phyloP scores from a whole-genome alignment of 2,797 vertebrate genomes.

The Poecilia velifera region DNA sequence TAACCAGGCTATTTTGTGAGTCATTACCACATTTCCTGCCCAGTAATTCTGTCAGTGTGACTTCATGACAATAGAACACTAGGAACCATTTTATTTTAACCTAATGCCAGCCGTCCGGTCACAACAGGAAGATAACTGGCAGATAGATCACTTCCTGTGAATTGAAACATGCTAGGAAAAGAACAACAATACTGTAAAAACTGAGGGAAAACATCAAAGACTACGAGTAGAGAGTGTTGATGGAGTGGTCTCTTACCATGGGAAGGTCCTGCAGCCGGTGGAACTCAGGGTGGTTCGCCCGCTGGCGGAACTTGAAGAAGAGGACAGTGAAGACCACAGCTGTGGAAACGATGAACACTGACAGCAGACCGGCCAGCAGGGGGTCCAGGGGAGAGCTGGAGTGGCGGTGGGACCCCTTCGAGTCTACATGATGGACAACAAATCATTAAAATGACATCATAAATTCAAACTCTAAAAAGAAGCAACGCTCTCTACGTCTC shows the following conservation, averaged over 20 bases:
- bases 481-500: background rate
- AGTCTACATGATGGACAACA: constrained; percentile 42
- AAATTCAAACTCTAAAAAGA: background rate
- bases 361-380: constrained; percentile 86
- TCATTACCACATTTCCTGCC: background rate
- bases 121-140: background rate
- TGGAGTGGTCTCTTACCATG: constrained; percentile 80
- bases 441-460: background rate
- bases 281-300: constrained; percentile 85
- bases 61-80: background rate
- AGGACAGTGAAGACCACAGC: constrained; percentile 84
- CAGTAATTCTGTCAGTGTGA: background rate
- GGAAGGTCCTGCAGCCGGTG: constrained; percentile 90
- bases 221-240: background rate
- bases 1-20: background rate
- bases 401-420: constrained; percentile 32
- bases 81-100: background rate
- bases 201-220: background rate
- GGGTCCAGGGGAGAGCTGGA: constrained; percentile 80
- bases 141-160: background rate
- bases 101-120: background rate
- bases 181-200: background rate
- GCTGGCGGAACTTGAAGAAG: constrained; percentile 86
- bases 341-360: constrained; percentile 86
- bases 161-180: background rate